These are phyloP conservation scores for Scolopax mira DNA, from an alignment of 2,113 vertebrate species.

Conservation along the genomic window DNA sequence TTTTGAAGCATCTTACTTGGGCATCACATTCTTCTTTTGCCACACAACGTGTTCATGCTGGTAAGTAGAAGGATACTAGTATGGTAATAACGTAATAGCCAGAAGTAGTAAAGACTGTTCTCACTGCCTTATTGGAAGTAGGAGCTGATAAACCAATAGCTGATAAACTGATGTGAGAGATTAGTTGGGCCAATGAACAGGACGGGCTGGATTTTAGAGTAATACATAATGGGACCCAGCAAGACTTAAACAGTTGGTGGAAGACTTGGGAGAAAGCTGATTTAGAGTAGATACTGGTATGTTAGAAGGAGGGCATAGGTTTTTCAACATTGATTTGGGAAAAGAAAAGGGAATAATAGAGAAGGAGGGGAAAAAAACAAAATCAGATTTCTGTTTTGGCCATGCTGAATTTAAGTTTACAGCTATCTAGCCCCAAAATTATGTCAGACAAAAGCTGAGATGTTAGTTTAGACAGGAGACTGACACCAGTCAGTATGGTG, in stretches of 20 bases:
- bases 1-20: neutral
- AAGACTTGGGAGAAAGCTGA: neutral
- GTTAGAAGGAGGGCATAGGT: neutral
- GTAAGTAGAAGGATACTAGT: neutral
- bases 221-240: neutral
- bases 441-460: neutral
- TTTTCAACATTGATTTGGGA: neutral
- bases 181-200: neutral
- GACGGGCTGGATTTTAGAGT: neutral
- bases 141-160: neutral
- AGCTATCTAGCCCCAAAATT: neutral
- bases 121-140: neutral
- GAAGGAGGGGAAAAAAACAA: neutral
- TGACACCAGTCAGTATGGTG: neutral
- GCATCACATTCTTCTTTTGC: neutral
- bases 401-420: neutral
- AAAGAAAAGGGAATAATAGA: neutral
- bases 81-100: neutral
- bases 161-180: neutral
- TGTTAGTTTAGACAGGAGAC: slow-evolving; percentile 1
- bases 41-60: neutral
- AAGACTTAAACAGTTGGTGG: neutral
- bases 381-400: neutral
- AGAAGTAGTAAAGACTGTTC: neutral
- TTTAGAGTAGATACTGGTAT: neutral